A percentile compares a stretch with the other conserved stretches of the same genome.
Evolutionary conservation across 2,888 invertebrate genomes (phyloP).

Genomic region (Microplitis manilae): DNA sequence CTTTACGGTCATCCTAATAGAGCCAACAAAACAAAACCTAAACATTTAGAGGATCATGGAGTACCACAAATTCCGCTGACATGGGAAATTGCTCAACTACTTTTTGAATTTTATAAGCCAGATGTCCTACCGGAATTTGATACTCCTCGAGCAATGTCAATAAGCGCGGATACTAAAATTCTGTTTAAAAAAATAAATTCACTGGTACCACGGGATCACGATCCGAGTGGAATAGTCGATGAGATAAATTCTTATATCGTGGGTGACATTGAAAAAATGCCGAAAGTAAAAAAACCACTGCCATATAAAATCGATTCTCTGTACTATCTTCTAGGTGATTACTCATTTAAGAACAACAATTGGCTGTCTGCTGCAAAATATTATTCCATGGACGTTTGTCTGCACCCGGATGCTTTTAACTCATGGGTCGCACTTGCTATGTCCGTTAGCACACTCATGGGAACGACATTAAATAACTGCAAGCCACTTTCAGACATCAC

Average conservation of each 20-base stretch:
- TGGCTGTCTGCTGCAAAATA: conserved; percentile 83
- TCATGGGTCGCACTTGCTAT: conserved; percentile 95
- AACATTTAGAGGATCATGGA: conserved; percentile 84
- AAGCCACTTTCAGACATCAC: conserved; percentile 73
- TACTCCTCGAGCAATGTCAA: conserved; percentile 81
- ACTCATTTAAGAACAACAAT: conserved; percentile 91
- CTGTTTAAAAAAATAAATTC: conserved; percentile 81
- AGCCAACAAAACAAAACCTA: conserved; percentile 74
- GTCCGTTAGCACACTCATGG: conserved; percentile 83
- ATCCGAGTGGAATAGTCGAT: conserved; percentile 77
- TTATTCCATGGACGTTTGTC: conserved; percentile 87
- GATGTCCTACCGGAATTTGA: conserved; percentile 86
- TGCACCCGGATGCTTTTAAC: conserved; percentile 86
- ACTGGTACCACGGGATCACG: conserved; percentile 79
- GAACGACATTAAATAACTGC: conserved; percentile 85
- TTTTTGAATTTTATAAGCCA: conserved; percentile 88
- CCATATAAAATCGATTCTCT: conserved; percentile 80
- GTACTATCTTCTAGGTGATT: conserved; percentile 94
- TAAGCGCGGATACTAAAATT: conserved; percentile 86
- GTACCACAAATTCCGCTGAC: conserved; percentile 79
- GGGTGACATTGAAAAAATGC: conserved; percentile 75
- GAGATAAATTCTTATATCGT: conserved; percentile 80
- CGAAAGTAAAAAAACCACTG: conserved; percentile 73
- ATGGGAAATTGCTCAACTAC: conserved; percentile 82
- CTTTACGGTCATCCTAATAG: conserved; percentile 87